phyloP scores from a whole-genome alignment of 2,888 invertebrate genomes.

The Notocelia uddmanniana region DNA sequence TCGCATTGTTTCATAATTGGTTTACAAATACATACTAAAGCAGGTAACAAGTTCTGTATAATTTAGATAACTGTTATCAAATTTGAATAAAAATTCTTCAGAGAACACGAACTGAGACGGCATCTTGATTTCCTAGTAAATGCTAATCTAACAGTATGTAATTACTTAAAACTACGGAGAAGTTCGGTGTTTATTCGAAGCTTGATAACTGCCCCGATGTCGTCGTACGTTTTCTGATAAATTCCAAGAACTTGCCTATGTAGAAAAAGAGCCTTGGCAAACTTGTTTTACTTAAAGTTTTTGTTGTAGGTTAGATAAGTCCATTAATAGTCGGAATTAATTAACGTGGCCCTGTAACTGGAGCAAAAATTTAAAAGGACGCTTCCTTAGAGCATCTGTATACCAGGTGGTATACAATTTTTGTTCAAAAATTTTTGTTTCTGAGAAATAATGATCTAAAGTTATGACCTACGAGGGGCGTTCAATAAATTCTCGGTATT shows the following conservation, averaged over 20 bases:
- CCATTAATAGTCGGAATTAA: conserved; percentile 16
- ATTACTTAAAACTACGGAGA: conserved; percentile 42
- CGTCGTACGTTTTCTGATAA: conserved; percentile 30
- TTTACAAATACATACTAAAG: conserved; percentile 17
- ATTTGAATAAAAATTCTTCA: conserved; percentile 6
- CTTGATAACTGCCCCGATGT: conserved; percentile 36
- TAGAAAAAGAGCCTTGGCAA: conserved; percentile 19
- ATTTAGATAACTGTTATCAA: conserved; percentile 14
- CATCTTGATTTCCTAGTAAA: conserved; percentile 39
- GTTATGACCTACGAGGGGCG: too few species aligned
- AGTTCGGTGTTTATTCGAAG: conserved; percentile 38
- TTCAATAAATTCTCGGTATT: too few species aligned
- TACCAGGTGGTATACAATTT: too few species aligned
- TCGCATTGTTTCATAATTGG: not conserved
- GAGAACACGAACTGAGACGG: conserved; percentile 30
- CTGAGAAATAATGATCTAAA: too few species aligned
- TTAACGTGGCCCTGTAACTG: conserved; percentile 7
- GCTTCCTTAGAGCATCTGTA: too few species aligned
- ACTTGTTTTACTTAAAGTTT: conserved; percentile 17
- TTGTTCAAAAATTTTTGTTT: too few species aligned
- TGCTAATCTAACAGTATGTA: conserved; percentile 43
- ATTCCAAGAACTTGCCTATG: conserved; percentile 30
- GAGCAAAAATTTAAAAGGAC: too few species aligned
- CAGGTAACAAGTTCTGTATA: not conserved
- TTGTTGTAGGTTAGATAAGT: not conserved